Evolutionary conservation across 2,888 invertebrate genomes (phyloP).

Genomic region (Nebria brevicollis): DNA sequence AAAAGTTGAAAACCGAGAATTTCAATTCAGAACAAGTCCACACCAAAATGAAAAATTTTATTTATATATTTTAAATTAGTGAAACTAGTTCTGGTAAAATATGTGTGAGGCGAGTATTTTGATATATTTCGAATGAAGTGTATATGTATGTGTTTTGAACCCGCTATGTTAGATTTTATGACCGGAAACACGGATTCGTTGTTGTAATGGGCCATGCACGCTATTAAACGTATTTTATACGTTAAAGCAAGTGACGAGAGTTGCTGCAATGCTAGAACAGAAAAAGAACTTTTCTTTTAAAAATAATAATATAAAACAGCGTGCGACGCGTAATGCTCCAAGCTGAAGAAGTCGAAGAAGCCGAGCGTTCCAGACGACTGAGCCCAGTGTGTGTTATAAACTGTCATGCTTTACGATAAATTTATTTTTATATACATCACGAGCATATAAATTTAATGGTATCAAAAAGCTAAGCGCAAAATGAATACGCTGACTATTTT

Average conservation of each 20-base stretch:
- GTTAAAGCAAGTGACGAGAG: slow-evolving; percentile 27
- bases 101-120: background rate
- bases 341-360: background rate
- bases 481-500: no score
- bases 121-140: background rate
- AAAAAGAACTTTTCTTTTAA: background rate
- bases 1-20: background rate
- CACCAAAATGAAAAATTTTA: no score
- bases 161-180: slow-evolving; percentile 20
- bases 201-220: slow-evolving; percentile 36
- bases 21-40: no score
- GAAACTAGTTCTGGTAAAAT: background rate
- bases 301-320: background rate
- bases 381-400: background rate
- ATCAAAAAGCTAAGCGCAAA: no score
- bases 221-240: slow-evolving; percentile 43
- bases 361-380: background rate
- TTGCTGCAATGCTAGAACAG: background rate
- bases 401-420: background rate
- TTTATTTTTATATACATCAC: background rate
- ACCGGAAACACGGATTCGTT: slow-evolving; percentile 36
- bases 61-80: background rate
- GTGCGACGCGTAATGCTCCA: background rate
- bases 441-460: no score
- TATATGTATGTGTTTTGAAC: background rate